Base-by-base conservation (phyloP, 2,113 vertebrate genomes). In the Apteryx mantelli region DNA sequence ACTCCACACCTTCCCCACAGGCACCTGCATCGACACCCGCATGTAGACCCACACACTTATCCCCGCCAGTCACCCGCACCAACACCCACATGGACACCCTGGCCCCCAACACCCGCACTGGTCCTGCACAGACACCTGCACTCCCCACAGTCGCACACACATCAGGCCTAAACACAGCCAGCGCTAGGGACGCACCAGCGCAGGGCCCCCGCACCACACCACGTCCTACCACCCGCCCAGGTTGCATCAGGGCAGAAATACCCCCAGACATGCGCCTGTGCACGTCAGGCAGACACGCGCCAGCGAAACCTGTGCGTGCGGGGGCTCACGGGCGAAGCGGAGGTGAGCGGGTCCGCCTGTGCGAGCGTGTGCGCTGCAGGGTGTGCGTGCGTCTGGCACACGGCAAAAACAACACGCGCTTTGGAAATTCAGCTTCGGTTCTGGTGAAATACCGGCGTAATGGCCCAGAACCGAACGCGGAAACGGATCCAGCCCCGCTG, bases 401-500 rank as follows among this genome's bases (percentile, higher is more conserved):
- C 0, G 1, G 78, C 7, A 63, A 3, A 11, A 18, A 9, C 53
- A 55, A 28, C 53, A 26, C 28, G 25, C 15, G 53, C 32, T 14
- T 19, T 6, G 87, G 65, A 9, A 21, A 21, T 25, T 7, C 10
- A 7, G 2, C 13, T 3, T 38, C 25, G 52, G 15, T 55, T 61
- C 34, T 7, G 26, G 61, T 61, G 77, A n/a, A 13, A 2, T 1
- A n/a, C 46, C 34, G 1, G 3, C 6, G 56, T 8, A 88, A 34
- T 36, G 18, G 20, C 44, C 11, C 0, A 0, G 44, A 30, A 34
- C 53, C 14, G 3, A 7, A 36, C 3, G 2, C 16, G 3, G 30
- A 10, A 2, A 0, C 10, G 0, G 0, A 8, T 8, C 15, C 36
- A 38, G 82, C 30, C 56, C 19, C 2, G 4, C 2, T 6, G 36